Evolutionary conservation across 2,888 invertebrate genomes (phyloP), one percentile per base, ranked within the genome.

Genomic region (Melanostoma mellinum): DNA sequence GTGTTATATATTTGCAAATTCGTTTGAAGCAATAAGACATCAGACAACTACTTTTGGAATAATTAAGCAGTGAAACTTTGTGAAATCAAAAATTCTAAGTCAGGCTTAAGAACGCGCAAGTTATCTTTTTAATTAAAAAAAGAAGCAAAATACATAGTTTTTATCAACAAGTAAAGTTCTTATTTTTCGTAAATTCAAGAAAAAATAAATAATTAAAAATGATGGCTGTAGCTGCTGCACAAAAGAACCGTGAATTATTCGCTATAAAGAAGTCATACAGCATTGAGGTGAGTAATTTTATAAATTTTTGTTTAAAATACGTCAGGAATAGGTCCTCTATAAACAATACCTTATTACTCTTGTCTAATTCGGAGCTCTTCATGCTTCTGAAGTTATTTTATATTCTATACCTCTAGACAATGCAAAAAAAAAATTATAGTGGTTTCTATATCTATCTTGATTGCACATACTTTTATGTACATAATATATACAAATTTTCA

Each of bases 191-290:
- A 48, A 86, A 85, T 74, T 55, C 50, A 80, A 74, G 86, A 87
- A 81, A 88, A 86, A 85, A 77, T 79, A 88, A 87, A 85, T 85
- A 87, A 87, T 88, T 88, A 88, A 93, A 92, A 89, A 94, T 93
- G 93, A 97, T 97, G 95, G 96, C 96, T 92, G 96, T 97, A 90
- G 96, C 97, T 91, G 96, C 97, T 91, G 97, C 97, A 87, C 97
- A 97, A 93, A 97, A 97, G 93, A 97, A 97, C 93, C 95, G 97
- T 92, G 97, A 97, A 92, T 96, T 97, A 95, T 97, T 97, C 94
- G 97, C 97, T 92, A 97, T 97, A 93, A 97, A 97, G 93, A 98
- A 98, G 92, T 97, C 97, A 87, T 98, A 98, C 94, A 97, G 97
- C 93, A 97, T 98, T 92, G 98, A 98, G 96, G 98, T 97, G 93